Evolutionary conservation across 2,888 invertebrate genomes (phyloP).

Genomic region (Erebia epiphron): DNA sequence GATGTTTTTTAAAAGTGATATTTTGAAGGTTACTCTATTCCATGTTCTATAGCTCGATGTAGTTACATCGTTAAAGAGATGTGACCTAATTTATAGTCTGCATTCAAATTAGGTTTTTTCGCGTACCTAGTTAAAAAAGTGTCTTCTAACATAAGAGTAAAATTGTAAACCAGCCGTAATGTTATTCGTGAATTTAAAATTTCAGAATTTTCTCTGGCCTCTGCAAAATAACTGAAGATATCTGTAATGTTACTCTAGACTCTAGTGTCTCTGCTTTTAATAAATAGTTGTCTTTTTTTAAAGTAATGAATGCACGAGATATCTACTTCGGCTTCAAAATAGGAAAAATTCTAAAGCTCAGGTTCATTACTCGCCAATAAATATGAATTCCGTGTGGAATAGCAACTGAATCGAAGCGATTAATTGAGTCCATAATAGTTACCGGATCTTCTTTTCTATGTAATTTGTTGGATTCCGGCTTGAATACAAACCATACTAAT

Average conservation of each 20-base stretch:
- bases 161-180: too few relatives aligned
- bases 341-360: not conserved
- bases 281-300: not conserved
- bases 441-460: not conserved
- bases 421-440: constrained; percentile 8
- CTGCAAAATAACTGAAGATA: too few relatives aligned
- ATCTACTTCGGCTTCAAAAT: not conserved
- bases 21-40: too few relatives aligned
- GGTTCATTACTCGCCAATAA: constrained; percentile 5
- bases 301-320: not conserved
- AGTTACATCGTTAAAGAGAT: not conserved
- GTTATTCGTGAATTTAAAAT: too few relatives aligned
- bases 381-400: constrained; percentile 7
- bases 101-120: not conserved
- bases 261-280: not conserved
- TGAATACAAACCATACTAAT: not conserved
- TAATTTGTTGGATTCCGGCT: not conserved
- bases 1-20: too few relatives aligned
- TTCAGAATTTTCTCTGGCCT: too few relatives aligned
- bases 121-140: not conserved
- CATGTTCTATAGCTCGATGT: too few relatives aligned
- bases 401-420: constrained; percentile 6
- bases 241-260: not conserved
- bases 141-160: not conserved
- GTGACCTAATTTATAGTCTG: constrained; percentile 16